Base-by-base conservation (phyloP, 1,140 invertebrate species). In the Geopemphigus sp. region DNA sequence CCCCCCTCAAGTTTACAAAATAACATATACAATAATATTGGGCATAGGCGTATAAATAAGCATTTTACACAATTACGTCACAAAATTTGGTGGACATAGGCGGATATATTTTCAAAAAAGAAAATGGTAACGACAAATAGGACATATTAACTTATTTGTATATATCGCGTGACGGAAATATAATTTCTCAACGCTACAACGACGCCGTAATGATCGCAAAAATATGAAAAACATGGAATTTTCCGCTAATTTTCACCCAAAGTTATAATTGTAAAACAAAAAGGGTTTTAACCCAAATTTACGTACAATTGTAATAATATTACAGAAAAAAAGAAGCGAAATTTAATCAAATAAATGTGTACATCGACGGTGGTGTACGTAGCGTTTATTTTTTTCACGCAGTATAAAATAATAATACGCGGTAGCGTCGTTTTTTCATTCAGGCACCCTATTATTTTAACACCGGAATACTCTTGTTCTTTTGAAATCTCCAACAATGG, bases 401-500 rank as follows among this genome's bases (percentile, higher is more conserved):
- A 68, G 39, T 68, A 50, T 24, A 50, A 68, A 68, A 68, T 47
- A 50, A 26, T 53, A 72, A 54, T 54, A 54, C 29, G 29, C 15
- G 53, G 45, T n/a, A 19, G 1, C 17, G 15, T 54, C 53, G 29
- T 63, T 59, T 26, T 70, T 54, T 29, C 24, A 72, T 72, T 29
- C 50, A 54, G 68, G 47, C 68, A 72, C 47, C 47, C 68, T 72
- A 72, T 72, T 72, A 72, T 72, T 72, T 72, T 72, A 72, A 72
- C 68, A 54, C 68, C 68, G 68, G 68, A 72, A 54, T n/a, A 72
- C 68, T 72, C 47, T 72, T 72, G 68, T 72, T 72, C 68, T 72
- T 72, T 72, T 53, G 68, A 72, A 72, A 72, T 54, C 26, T 54
- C 50, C 11, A 72, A 72, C 68, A 72, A 72, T 72, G 26, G 68